Conservation (phyloP, 2,797 vertebrate species). For the Sebastes flavidus region DNA sequence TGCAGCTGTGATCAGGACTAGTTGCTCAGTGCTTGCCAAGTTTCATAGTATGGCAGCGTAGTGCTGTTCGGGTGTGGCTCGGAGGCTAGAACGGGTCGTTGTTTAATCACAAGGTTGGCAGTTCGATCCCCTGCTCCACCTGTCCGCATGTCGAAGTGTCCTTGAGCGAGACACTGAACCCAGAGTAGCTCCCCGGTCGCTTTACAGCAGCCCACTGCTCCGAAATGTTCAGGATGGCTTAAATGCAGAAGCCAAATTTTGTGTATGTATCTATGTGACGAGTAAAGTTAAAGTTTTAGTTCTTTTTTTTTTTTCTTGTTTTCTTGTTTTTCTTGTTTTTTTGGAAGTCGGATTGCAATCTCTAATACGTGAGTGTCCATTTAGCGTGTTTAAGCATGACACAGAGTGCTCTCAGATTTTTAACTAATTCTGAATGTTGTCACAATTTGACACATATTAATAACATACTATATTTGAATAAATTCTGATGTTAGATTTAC, state of each 20-base stretch:
- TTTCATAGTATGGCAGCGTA: not conserved
- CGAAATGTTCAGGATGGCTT: not conserved
- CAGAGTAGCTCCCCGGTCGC: too few species aligned
- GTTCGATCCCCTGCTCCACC: not conserved
- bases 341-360: not conserved
- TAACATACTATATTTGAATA: not conserved
- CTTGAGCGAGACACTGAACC: not conserved
- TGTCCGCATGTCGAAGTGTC: too few species aligned
- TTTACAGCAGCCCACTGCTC: not conserved
- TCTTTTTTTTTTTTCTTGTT: too few species aligned
- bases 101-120: not conserved
- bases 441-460: not conserved
- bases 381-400: not conserved
- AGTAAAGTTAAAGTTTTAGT: not conserved
- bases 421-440: not conserved
- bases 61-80: not conserved
- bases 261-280: not conserved
- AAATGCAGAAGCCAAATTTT: not conserved
- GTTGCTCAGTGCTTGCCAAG: not conserved
- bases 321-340: too few species aligned
- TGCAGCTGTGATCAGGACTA: not conserved
- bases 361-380: not conserved
- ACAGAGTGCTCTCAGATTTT: not conserved
- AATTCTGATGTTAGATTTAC: not conserved
- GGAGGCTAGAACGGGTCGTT: not conserved